Percentiles rank a stretch among this genome's conserved stretches.
Evolutionary conservation across 2,797 vertebrate genomes (phyloP).

Genomic region (Lagocephalus sceleratus): DNA sequence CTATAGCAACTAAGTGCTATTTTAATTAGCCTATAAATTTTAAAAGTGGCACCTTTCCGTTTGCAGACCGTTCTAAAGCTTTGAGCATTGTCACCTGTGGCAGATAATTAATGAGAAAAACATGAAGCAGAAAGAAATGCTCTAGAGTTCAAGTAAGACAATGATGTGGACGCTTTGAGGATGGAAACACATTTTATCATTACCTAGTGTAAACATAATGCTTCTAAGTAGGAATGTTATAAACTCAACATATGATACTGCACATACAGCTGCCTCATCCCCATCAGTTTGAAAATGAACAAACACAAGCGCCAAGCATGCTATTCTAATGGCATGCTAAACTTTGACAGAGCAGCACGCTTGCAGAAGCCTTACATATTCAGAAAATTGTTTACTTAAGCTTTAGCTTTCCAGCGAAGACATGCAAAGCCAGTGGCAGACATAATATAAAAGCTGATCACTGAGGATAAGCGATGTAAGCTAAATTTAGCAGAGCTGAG

Average conservation of each 20-base stretch:
- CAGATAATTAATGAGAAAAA: slow-evolving; percentile 57
- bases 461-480: slow-evolving; percentile 58
- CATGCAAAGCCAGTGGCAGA: slow-evolving; percentile 84
- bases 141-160: slow-evolving; percentile 19
- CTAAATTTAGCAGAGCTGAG: slow-evolving; percentile 45
- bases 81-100: slow-evolving; percentile 71
- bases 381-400: slow-evolving; percentile 68
- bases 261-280: slow-evolving; percentile 34
- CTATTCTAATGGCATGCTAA: slow-evolving; percentile 54
- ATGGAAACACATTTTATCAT: slow-evolving; percentile 9
- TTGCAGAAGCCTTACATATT: slow-evolving; percentile 61
- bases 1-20: slow-evolving; percentile 17
- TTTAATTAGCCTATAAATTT: slow-evolving; percentile 18
- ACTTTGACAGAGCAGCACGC: slow-evolving; percentile 36
- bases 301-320: slow-evolving; percentile 56
- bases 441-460: slow-evolving; percentile 35
- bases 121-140: slow-evolving; percentile 52
- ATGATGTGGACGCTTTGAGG: slow-evolving; percentile 25
- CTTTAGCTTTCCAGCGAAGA: slow-evolving; percentile 49
- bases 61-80: slow-evolving; percentile 68
- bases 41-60: slow-evolving; percentile 73
- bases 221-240: slow-evolving; percentile 20
- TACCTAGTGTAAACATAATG: slow-evolving; percentile 4
- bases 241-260: slow-evolving; percentile 10
- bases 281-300: slow-evolving; percentile 30